Evolutionary conservation across 2,113 vertebrate species (phyloP), one percentile per base, ranked within the genome.

Genomic region (Spilogale gracilis): DNA sequence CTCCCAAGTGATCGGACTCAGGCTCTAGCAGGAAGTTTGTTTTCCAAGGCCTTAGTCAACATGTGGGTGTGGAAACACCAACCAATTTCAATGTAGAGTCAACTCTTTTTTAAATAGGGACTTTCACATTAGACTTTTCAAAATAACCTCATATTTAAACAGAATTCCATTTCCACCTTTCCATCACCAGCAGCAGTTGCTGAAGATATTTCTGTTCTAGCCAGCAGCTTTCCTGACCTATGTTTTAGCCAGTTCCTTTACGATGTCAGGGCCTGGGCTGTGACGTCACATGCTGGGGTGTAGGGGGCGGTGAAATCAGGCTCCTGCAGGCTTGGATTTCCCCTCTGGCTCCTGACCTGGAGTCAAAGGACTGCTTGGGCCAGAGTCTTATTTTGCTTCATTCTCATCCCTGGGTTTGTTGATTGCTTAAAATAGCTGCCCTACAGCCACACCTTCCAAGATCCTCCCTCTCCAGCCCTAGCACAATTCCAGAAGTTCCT

Each of bases 41-140:
- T 98, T 98, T 98, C 54, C 17, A 91, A 97, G 79, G 97, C 96
- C 95, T 98, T 98, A n/a, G 96, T 98, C 45, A 80, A 98, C 10
- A 93, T 27, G 96, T 91, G 97, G 98, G 96, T 45, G 97, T 97
- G 98, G 98, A 98, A 98, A 98, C 96, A 97, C 95, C 79, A 38
- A 96, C 97, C 97, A 20, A 50, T 91, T 98, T 98, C 98, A 97
- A 92, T 9, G 76, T 90, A 0, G 54, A 73, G 97, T 96, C 76
- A 0, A 93, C 97, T 97, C 74, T 43, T 98, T 96, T 91, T 98
- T 98, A 98, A 98, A 99, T 98, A 98, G 98, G 84, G 97, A 99
- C 98, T 98, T 99, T 98, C 98, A 99, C 96, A 2, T 98, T 98
- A 69, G 98, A 94, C 98, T 97, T 98, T 95, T 98, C 97, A 97